phyloP scores from a whole-genome alignment of 2,888 invertebrate genomes.

The Monochamus alternatus region DNA sequence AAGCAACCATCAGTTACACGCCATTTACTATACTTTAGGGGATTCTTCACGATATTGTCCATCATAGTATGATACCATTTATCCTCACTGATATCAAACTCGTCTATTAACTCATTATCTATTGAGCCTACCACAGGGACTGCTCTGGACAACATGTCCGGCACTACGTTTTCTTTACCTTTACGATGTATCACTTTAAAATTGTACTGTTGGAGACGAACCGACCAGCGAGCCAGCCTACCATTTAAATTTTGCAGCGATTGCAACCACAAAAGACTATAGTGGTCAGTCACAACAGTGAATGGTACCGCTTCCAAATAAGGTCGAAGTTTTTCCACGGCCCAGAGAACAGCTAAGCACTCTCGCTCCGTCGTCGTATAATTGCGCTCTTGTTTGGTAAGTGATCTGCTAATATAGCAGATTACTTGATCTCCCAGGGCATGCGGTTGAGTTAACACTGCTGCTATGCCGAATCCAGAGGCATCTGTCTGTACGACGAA shows the following conservation, averaged over 20 bases:
- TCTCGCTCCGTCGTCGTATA: constrained; percentile 44
- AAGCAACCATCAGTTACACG: not conserved
- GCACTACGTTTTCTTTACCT: constrained; percentile 16
- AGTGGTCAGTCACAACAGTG: constrained; percentile 44
- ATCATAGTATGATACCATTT: constrained; percentile 17
- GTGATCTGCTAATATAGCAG: constrained; percentile 39
- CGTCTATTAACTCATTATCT: not conserved
- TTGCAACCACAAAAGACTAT: constrained; percentile 39
- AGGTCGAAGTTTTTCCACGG: constrained; percentile 38
- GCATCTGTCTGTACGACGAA: constrained; percentile 52
- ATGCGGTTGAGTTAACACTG: constrained; percentile 38
- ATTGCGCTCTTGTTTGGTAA: constrained; percentile 36
- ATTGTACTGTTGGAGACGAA: constrained; percentile 40
- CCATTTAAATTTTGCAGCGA: constrained; percentile 41
- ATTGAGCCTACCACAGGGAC: constrained; percentile 3
- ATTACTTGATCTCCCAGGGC: constrained; percentile 40
- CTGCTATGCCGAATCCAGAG: constrained; percentile 42
- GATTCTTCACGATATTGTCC: not conserved
- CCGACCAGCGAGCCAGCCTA: constrained; percentile 40
- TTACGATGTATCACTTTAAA: constrained; percentile 39
- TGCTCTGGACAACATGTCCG: constrained; percentile 9
- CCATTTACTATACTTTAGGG: constrained; percentile 23
- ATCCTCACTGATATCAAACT: not conserved
- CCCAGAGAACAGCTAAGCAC: constrained; percentile 41
- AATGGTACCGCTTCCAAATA: constrained; percentile 35